Evolutionary conservation across 2,797 vertebrate genomes (phyloP), one percentile per base, ranked within the genome.

Genomic region (Natrix natrix): DNA sequence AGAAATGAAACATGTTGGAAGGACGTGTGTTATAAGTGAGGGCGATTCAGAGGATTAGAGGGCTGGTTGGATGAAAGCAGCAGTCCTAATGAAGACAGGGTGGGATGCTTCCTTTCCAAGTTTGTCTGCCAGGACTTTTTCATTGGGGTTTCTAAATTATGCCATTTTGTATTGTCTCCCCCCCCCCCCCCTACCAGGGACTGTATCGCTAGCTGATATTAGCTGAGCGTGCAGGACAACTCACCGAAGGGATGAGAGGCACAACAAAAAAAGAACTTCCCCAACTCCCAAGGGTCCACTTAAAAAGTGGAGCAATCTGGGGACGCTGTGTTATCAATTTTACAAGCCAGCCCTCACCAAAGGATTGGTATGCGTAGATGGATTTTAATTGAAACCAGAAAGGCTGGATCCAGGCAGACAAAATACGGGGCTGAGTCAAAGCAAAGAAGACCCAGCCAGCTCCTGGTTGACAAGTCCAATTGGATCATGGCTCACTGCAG

Each of bases 331-430:
- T 43, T 61, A 13, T 89, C 32, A 3, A 24, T 89, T 61, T 89
- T 48, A 8, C 86, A 87, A 56, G 28, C 54, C 57, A 48, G 57
- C 11, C 24, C 74, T 59, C 66, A 52, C 37, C 52, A 24, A 60
- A 61, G 94, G 60, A 0, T 89, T 63, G 24, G 90, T 86, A 88
- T 48, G 48, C 88, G 63, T 16, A 37, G 74, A 90, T 8, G 60
- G 92, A 32, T 74, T 52, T 24, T 94, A 55, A 59, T 0, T 92
- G 90, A 94, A 91, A 94, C 92, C 96, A 97, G 95, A 91, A 94
- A 93, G 93, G 26, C 54, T 91, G 63, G 54, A 86, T 63, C 90
- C 0, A 0, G 91, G 5, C 94, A 95, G 95, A 90, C 90, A 92
- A 92, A 94, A 91, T 93, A 92, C 48, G 48, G 90, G 59, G 87